phyloP scores from a whole-genome alignment of 2,888 invertebrate genomes.

The Epinotia brunnichana region DNA sequence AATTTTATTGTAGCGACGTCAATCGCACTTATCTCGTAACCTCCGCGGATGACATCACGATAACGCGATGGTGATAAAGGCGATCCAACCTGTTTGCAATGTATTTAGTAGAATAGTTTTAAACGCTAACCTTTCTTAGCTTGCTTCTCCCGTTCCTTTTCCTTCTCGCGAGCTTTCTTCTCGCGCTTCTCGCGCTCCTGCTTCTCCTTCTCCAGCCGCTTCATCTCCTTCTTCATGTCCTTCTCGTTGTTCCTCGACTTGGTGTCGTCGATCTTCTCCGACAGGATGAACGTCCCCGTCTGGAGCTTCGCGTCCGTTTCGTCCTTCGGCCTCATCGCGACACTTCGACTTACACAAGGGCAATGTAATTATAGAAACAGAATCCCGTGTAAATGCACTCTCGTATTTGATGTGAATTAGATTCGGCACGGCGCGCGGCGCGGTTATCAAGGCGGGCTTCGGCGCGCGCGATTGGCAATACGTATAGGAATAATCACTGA shows the following conservation, averaged over 20 bases:
- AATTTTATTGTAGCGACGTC: constrained; percentile 57
- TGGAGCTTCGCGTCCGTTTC: constrained; percentile 72
- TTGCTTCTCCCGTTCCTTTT: constrained; percentile 77
- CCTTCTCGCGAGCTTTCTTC: constrained; percentile 81
- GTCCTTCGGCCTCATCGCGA: constrained; percentile 76
- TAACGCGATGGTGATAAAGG: constrained; percentile 51
- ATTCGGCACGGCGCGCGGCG: constrained; percentile 66
- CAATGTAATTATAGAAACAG: constrained; percentile 61
- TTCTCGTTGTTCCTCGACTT: constrained; percentile 78
- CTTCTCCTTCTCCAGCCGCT: constrained; percentile 79
- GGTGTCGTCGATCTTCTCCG: constrained; percentile 82
- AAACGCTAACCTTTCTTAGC: constrained; percentile 71
- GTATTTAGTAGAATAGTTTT: constrained; percentile 25
- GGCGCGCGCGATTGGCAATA: constrained; percentile 69
- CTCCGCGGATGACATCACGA: constrained; percentile 71
- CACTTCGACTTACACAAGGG: constrained; percentile 61
- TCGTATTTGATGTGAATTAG: constrained; percentile 57
- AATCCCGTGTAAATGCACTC: constrained; percentile 69
- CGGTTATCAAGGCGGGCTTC: constrained; percentile 62
- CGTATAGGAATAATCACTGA: constrained; percentile 73
- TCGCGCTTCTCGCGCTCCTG: constrained; percentile 79
- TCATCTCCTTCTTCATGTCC: constrained; percentile 82
- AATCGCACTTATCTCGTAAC: constrained; percentile 55
- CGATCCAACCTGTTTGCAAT: constrained; percentile 43
- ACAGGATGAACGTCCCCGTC: constrained; percentile 82